Evolutionary conservation across 1,140 invertebrate genomes (phyloP).

Genomic region (Aphaenogaster rudis): DNA sequence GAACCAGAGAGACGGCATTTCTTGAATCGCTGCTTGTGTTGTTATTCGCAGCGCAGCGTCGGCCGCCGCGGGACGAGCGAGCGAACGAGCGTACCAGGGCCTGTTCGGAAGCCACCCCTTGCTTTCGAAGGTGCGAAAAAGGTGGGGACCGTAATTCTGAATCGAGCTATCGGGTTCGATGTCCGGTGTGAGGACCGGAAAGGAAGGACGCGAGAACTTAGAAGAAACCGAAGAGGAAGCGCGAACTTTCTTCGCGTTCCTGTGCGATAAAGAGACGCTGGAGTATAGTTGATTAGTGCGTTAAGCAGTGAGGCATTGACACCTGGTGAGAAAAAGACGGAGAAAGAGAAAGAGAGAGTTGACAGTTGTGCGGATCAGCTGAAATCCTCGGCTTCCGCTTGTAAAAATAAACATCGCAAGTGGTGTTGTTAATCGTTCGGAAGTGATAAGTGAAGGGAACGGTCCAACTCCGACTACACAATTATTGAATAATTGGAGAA

Average conservation of each 20-base stretch:
- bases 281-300: neutral
- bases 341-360: constrained; percentile 17
- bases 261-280: constrained; percentile 9
- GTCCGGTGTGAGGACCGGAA: neutral
- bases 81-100: neutral
- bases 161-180: constrained; percentile 33
- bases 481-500: neutral
- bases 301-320: constrained; percentile 6
- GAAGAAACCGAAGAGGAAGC: constrained; percentile 30
- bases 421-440: neutral
- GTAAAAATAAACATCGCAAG: constrained; percentile 36
- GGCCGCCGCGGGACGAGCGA: constrained; percentile 42
- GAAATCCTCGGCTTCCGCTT: constrained; percentile 21
- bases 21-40: constrained; percentile 76
- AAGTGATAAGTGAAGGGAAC: neutral
- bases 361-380: constrained; percentile 45
- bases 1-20: constrained; percentile 74
- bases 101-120: constrained; percentile 41
- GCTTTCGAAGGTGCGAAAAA: constrained; percentile 50
- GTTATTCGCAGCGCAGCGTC: constrained; percentile 72
- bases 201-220: constrained; percentile 34
- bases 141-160: constrained; percentile 26
- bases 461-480: neutral
- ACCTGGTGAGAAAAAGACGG: neutral
- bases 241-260: constrained; percentile 20